phyloP scores from a whole-genome alignment of 2,113 vertebrate species.

The Phycodurus eques region DNA sequence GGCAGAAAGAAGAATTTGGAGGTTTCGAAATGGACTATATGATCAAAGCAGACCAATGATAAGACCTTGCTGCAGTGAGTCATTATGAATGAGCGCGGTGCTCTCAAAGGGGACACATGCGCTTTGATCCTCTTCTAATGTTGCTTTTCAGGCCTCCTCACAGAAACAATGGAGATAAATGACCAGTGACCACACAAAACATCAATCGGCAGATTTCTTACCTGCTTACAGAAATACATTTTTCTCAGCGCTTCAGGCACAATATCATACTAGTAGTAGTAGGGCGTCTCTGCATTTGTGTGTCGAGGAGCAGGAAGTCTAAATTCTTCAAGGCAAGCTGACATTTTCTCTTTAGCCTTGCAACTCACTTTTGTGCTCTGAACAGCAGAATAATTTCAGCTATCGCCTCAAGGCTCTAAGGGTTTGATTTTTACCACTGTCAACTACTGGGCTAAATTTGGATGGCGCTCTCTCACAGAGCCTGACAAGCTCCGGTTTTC shows the following conservation, averaged over 20 bases:
- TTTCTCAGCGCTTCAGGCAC: background rate
- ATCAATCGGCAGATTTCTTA: constrained; percentile 26
- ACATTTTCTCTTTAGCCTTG: constrained; percentile 40
- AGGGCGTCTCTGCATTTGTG: background rate
- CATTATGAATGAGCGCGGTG: constrained; percentile 34
- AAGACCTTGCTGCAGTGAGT: constrained; percentile 29
- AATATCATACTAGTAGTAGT: background rate
- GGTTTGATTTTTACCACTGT: constrained; percentile 48
- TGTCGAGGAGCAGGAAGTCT: constrained; percentile 16
- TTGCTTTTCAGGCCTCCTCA: constrained; percentile 30
- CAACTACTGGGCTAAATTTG: constrained; percentile 42
- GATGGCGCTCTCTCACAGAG: constrained; percentile 55
- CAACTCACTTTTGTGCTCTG: constrained; percentile 30
- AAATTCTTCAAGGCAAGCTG: constrained; percentile 40
- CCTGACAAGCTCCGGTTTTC: constrained; percentile 23
- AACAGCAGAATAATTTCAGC: constrained; percentile 56
- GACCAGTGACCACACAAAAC: constrained; percentile 18
- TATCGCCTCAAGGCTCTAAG: constrained; percentile 34
- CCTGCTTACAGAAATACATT: background rate
- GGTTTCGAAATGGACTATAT: constrained; percentile 25
- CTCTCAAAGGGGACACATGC: constrained; percentile 33
- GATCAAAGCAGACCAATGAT: constrained; percentile 52
- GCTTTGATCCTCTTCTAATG: constrained; percentile 48
- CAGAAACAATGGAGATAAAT: constrained; percentile 25
- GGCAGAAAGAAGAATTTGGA: constrained; percentile 18